phyloP scores from a whole-genome alignment of 2,888 invertebrate genomes.

The Buathra laborator region DNA sequence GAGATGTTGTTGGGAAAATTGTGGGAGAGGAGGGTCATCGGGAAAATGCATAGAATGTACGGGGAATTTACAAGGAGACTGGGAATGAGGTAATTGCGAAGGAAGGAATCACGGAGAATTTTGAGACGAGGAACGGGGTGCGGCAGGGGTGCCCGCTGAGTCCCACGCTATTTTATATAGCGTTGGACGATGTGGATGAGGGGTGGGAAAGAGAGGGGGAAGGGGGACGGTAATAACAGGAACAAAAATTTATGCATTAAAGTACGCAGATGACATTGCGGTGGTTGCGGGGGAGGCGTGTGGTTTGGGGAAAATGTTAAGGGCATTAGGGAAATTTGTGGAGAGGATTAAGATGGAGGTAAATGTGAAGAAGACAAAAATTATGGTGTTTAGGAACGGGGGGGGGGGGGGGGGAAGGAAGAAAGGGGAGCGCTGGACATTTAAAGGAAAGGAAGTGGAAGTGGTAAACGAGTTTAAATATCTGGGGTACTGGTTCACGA shows the following conservation, averaged over 20 bases:
- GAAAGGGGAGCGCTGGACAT: constrained; percentile 45
- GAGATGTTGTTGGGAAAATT: constrained; percentile 29
- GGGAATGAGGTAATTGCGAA: constrained; percentile 53
- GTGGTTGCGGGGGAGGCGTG: constrained; percentile 52
- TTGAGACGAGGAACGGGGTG: constrained; percentile 55
- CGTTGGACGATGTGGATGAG: constrained; percentile 63
- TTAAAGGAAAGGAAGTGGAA: constrained; percentile 52
- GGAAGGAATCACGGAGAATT: constrained; percentile 34
- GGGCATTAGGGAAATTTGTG: constrained; percentile 46
- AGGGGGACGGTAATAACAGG: constrained; percentile 61
- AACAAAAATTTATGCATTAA: constrained; percentile 57
- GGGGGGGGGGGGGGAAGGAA: no score
- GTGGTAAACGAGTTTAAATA: constrained; percentile 68
- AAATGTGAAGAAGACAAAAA: constrained; percentile 59
- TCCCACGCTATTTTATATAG: constrained; percentile 48
- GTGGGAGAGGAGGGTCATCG: constrained; percentile 29
- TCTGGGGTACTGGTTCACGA: constrained; percentile 54
- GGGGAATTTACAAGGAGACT: constrained; percentile 51
- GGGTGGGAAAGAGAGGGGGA: constrained; percentile 34
- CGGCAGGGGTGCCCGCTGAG: constrained; percentile 61
- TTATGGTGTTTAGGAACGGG: constrained; percentile 62
- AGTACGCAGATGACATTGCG: constrained; percentile 68
- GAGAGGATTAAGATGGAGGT: constrained; percentile 39
- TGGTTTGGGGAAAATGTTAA: constrained; percentile 50
- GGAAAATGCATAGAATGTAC: constrained; percentile 10